A percentile compares a stretch with the other conserved stretches of the same genome.
These are phyloP conservation scores for Amorpha juglandis DNA, from an alignment of 2,888 invertebrate genomes.

Conservation along the genomic window DNA sequence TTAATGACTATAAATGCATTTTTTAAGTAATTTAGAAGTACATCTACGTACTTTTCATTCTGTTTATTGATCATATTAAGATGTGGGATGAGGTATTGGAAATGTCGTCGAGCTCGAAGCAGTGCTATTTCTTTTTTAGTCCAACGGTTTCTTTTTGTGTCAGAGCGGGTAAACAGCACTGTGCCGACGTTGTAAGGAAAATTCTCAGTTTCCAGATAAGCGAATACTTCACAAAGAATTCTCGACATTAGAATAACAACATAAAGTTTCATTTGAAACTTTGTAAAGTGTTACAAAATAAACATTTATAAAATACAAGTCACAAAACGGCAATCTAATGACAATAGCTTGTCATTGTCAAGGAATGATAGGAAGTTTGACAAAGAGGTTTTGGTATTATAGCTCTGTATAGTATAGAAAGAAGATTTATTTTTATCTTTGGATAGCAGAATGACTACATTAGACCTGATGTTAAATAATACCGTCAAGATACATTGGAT, in stretches of 20 bases:
- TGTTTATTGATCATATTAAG: conserved; percentile 46
- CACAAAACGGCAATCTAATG: conserved; percentile 42
- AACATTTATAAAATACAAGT: conserved; percentile 55
- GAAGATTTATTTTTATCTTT: too few relatives aligned
- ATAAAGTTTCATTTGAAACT: conserved; percentile 40
- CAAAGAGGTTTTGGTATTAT: neutral
- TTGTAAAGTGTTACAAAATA: conserved; percentile 59
- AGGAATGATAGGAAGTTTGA: neutral
- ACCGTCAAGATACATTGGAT: too few relatives aligned
- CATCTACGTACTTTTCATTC: conserved; percentile 53
- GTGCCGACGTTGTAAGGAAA: conserved; percentile 63
- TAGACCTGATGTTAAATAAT: too few relatives aligned
- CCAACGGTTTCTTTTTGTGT: conserved; percentile 57
- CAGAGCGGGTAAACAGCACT: conserved; percentile 58
- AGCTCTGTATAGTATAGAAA: too few relatives aligned
- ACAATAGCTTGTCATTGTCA: conserved; percentile 25
- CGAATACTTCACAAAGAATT: conserved; percentile 34
- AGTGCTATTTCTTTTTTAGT: conserved; percentile 49
- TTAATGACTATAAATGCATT: conserved; percentile 54
- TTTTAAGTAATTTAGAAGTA: conserved; percentile 57
- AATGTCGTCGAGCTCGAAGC: conserved; percentile 58
- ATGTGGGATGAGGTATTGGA: conserved; percentile 63
- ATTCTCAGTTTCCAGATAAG: conserved; percentile 31
- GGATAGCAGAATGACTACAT: too few relatives aligned
- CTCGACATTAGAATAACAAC: conserved; percentile 42